Conservation (phyloP, 1,140 invertebrate species). For the Plectrocnemia conspersa region DNA sequence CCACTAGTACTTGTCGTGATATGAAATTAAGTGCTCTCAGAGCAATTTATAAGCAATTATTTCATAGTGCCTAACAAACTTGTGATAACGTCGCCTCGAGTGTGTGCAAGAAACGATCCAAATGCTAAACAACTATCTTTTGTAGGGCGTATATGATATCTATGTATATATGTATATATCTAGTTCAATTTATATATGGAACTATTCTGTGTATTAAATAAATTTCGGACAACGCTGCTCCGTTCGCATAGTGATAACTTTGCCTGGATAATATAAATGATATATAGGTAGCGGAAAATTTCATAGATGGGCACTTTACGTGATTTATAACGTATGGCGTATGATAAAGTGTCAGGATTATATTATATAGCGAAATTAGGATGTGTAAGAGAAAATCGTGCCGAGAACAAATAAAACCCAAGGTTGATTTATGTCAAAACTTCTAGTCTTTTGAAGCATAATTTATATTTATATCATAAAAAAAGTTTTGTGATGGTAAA, state of each 20-base stretch:
- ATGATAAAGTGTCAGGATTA: constrained; percentile 4
- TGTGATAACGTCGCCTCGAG: neutral
- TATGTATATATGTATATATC: no score
- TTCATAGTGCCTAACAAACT: constrained; percentile 13
- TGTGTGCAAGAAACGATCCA: neutral
- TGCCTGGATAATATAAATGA: neutral
- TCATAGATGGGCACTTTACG: neutral
- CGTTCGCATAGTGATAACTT: no score
- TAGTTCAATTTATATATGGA: no score
- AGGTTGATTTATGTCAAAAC: neutral
- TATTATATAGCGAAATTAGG: neutral
- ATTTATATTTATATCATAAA: no score
- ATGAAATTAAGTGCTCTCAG: constrained; percentile 31
- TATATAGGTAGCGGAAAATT: neutral
- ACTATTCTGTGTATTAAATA: no score
- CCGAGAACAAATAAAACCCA: neutral
- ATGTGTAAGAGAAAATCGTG: neutral
- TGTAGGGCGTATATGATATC: no score
- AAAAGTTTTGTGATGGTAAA: no score
- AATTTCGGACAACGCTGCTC: no score
- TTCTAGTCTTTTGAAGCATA: no score
- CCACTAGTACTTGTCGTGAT: constrained; percentile 28
- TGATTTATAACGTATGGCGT: neutral
- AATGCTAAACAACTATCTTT: neutral
- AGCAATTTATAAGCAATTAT: constrained; percentile 32